phyloP scores from a whole-genome alignment of 2,888 invertebrate genomes.

The Archaeoteleia sp. region DNA sequence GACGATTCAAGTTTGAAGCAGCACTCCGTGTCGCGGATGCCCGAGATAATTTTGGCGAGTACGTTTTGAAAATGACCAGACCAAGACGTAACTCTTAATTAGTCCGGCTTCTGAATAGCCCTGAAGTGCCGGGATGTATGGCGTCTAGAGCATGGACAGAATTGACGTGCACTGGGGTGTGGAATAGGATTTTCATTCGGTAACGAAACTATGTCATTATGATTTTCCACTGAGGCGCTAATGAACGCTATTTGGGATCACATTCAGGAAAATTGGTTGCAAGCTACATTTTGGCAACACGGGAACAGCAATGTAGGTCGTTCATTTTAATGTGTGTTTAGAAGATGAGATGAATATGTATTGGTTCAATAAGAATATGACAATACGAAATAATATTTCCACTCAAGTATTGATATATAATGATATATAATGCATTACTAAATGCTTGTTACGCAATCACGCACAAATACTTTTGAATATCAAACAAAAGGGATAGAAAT shows the following conservation, averaged over 20 bases:
- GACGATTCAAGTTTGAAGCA: slow-evolving; percentile 56
- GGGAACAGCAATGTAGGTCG: too few species aligned
- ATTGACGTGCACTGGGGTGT: slow-evolving; percentile 5
- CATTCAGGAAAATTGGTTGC: background rate
- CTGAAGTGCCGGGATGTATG: slow-evolving; percentile 36
- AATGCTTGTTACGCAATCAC: too few species aligned
- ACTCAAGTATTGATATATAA: too few species aligned
- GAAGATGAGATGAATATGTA: too few species aligned
- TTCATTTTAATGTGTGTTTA: too few species aligned
- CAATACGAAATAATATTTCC: too few species aligned
- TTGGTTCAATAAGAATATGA: too few species aligned
- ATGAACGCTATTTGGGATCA: slow-evolving; percentile 2
- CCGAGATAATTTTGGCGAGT: slow-evolving; percentile 47
- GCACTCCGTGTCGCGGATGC: slow-evolving; percentile 48
- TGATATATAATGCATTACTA: too few species aligned
- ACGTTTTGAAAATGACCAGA: slow-evolving; percentile 50
- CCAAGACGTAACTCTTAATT: slow-evolving; percentile 62
- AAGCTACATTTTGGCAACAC: too few species aligned
- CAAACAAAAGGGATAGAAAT: too few species aligned
- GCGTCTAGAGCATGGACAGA: slow-evolving; percentile 15
- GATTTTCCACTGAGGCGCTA: slow-evolving; percentile 34
- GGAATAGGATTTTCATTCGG: slow-evolving; percentile 24
- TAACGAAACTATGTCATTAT: slow-evolving; percentile 28
- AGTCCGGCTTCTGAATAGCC: slow-evolving; percentile 57
- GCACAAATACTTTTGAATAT: too few species aligned